Base-by-base conservation (phyloP, 1,140 invertebrate species). In the Zaprionus camerounensis region DNA sequence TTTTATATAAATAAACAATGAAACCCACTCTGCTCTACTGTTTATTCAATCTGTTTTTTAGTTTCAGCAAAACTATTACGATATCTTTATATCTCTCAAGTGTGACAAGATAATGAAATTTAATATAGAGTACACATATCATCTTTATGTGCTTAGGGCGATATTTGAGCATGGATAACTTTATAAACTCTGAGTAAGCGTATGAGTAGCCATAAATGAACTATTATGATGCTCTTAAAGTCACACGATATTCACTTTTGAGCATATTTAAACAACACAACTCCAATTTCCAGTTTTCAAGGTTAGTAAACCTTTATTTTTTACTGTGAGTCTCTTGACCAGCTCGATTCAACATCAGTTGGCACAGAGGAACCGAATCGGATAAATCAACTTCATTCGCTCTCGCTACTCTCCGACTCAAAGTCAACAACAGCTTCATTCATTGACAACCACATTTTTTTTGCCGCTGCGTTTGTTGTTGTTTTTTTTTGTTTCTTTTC, bases 361-460 rank as follows among this genome's bases (percentile, higher is more conserved):
- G 65, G 55, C 15, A 57, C 59, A 51, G n/a, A 49, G 7, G 46
- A 20, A 49, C 46, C n/a, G 3, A 24, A 12, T 22, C 24, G 17
- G 53, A 79, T 56, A 78, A 75, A 69, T 53, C 71, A 28, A 26
- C 28, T 72, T 55, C 63, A 80, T 72, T 84, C 70, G 88, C 77
- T 88, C 84, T 87, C 81, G 83, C 78, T 34, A 34, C 31, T 88
- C 80, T 87, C 74, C 44, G 70, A 31, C 62, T 83, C 81, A 87
- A 87, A 87, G 84, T 87, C 84, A 87, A 78, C 83, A 83, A 61
- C 64, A 74, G 71, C 41, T 38, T 65, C 78, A 88, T 86, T 86
- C 83, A 88, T 80, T 86, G 83, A 80, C 83, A 88, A 83, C 83
- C 71, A 71, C 67, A 75, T 73, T 64, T 38, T 53, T 64, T 53